Evolutionary conservation across 2,888 invertebrate species (phyloP).

Genomic region (Ischnura elegans): DNA sequence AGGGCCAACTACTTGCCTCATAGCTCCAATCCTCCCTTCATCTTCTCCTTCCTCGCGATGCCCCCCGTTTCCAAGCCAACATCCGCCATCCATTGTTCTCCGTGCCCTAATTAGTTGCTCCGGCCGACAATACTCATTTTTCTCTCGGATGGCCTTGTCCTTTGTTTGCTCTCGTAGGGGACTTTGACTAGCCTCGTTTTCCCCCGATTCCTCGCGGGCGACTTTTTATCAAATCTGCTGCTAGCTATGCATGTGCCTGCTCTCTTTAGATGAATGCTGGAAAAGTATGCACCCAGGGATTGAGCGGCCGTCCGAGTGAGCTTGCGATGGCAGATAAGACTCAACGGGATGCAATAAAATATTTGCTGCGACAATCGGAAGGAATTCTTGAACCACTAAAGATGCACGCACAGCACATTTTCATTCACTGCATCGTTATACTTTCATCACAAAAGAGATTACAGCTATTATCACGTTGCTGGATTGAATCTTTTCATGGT

Average conservation of each 20-base stretch:
- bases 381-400: no score
- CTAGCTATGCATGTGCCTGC: not conserved
- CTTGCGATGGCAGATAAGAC: not conserved
- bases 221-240: conserved; percentile 23
- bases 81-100: not conserved
- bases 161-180: not conserved
- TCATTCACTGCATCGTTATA: no score
- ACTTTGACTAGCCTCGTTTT: not conserved
- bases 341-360: not conserved
- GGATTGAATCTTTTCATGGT: no score
- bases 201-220: not conserved
- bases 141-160: not conserved
- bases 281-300: not conserved
- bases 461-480: no score
- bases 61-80: not conserved
- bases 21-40: not conserved
- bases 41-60: not conserved
- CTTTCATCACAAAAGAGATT: no score
- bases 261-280: not conserved
- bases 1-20: not conserved
- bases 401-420: no score
- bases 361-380: not conserved
- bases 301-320: not conserved
- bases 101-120: conserved; percentile 31
- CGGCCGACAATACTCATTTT: conserved; percentile 19